phyloP scores from a whole-genome alignment of 2,797 vertebrate genomes.

The Centropyge bicolor region DNA sequence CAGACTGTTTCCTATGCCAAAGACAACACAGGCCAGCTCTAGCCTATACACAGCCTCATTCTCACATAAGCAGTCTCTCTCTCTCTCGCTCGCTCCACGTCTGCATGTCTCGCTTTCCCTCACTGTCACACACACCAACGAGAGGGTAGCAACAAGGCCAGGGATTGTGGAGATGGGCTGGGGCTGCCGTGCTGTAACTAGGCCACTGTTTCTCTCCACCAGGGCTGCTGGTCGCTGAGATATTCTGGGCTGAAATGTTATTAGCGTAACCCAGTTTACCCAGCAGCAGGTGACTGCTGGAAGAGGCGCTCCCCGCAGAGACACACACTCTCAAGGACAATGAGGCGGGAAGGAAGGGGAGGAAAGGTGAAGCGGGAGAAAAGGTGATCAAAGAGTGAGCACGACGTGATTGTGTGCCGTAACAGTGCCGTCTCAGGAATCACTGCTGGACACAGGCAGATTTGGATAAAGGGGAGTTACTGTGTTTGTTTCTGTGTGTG shows the following conservation, averaged over 20 bases:
- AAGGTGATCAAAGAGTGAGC: conserved; percentile 26
- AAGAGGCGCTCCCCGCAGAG: conserved; percentile 67
- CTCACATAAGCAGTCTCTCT: conserved; percentile 71
- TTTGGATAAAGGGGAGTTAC: not conserved
- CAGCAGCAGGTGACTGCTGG: conserved; percentile 80
- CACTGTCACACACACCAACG: conserved; percentile 54
- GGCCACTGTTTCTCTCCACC: conserved; percentile 67
- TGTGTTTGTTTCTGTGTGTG: not conserved
- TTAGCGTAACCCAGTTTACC: conserved; percentile 86
- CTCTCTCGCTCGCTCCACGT: conserved; percentile 53
- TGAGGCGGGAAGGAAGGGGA: conserved; percentile 26
- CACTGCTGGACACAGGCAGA: conserved; percentile 15
- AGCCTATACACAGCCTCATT: conserved; percentile 76
- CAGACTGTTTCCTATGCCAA: conserved; percentile 82
- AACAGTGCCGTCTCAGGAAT: conserved; percentile 14
- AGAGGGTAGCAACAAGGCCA: conserved; percentile 63
- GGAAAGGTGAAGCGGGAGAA: conserved; percentile 26
- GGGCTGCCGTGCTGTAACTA: conserved; percentile 68
- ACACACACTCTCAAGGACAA: conserved; percentile 71
- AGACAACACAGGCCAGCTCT: conserved; percentile 79
- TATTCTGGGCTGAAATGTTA: conserved; percentile 81
- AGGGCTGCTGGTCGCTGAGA: conserved; percentile 64
- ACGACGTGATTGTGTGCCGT: conserved; percentile 13
- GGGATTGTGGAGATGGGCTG: conserved; percentile 61
- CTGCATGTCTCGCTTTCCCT: conserved; percentile 53